Percentiles rank a stretch among this genome's conserved stretches.
Evolutionary conservation across 1,140 invertebrate species (phyloP).

Genomic region (Lepidurus arcticus): DNA sequence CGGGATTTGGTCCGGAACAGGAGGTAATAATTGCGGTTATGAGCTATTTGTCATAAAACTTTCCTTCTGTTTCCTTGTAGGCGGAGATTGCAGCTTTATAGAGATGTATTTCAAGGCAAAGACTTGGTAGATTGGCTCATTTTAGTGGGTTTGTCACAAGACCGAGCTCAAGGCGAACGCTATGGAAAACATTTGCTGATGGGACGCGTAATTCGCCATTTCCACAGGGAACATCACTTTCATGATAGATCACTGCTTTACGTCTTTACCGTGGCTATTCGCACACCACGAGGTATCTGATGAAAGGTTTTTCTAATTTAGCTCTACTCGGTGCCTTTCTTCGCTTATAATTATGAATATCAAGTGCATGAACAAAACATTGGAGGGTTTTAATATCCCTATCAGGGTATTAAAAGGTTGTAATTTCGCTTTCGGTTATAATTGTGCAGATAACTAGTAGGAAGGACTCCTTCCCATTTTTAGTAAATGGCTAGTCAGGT

Average conservation of each 20-base stretch:
- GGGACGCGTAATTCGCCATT: slow-evolving; percentile 73
- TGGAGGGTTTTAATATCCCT: neutral
- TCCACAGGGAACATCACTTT: slow-evolving; percentile 75
- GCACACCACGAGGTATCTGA: neutral
- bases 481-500: neutral
- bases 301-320: neutral
- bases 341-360: neutral
- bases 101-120: slow-evolving; percentile 71
- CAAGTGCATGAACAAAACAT: neutral
- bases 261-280: slow-evolving; percentile 38
- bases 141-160: slow-evolving; percentile 64
- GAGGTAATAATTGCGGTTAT: slow-evolving; percentile 46
- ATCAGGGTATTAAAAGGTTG: neutral
- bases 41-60: neutral
- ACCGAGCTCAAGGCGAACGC: slow-evolving; percentile 65
- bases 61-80: slow-evolving; percentile 42
- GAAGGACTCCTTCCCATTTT: neutral
- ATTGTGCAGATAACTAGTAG: neutral
- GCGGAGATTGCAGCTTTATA: slow-evolving; percentile 65
- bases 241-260: slow-evolving; percentile 51
- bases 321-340: neutral
- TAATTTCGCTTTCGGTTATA: neutral
- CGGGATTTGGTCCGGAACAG: slow-evolving; percentile 68
- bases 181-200: slow-evolving; percentile 78
- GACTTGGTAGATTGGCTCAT: slow-evolving; percentile 82